Conservation (phyloP, 1,140 invertebrate genomes). For the Brachionus manjavacas region DNA sequence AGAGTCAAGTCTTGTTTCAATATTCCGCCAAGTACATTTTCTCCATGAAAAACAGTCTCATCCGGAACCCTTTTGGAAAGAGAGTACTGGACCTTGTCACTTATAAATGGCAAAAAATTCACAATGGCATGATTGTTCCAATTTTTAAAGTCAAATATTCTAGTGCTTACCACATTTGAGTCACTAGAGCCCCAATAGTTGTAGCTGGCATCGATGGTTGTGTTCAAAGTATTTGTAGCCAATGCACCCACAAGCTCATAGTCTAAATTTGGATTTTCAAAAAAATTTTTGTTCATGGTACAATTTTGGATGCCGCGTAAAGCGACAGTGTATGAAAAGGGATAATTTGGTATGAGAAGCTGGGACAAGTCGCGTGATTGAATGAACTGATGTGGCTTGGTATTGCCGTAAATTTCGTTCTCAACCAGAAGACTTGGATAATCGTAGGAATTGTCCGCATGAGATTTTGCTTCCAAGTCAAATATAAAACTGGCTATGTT, state of each 20-base stretch:
- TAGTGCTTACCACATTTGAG: slow-evolving; percentile 67
- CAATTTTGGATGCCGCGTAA: slow-evolving; percentile 91
- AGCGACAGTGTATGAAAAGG: slow-evolving; percentile 76
- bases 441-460: slow-evolving; percentile 82
- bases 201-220: slow-evolving; percentile 76
- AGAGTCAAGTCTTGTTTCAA: slow-evolving; percentile 70
- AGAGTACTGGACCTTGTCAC: slow-evolving; percentile 58
- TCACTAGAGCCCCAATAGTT: slow-evolving; percentile 87
- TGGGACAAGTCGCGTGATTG: slow-evolving; percentile 48
- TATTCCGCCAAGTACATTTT: slow-evolving; percentile 71
- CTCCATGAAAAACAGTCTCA: slow-evolving; percentile 54
- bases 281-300: slow-evolving; percentile 79
- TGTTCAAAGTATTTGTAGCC: slow-evolving; percentile 68
- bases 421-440: slow-evolving; percentile 72
- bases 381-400: slow-evolving; percentile 48
- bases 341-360: slow-evolving; percentile 46
- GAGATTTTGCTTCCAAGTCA: slow-evolving; percentile 80
- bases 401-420: slow-evolving; percentile 74
- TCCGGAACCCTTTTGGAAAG: slow-evolving; percentile 58
- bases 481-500: slow-evolving; percentile 79
- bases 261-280: slow-evolving; percentile 74
- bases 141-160: slow-evolving; percentile 98
- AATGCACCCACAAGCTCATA: slow-evolving; percentile 85
- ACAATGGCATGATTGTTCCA: slow-evolving; percentile 97
- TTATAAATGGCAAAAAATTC: slow-evolving; percentile 72